Evolutionary conservation across 2,113 vertebrate species (phyloP).

Genomic region (Sylvicapra grimmia): DNA sequence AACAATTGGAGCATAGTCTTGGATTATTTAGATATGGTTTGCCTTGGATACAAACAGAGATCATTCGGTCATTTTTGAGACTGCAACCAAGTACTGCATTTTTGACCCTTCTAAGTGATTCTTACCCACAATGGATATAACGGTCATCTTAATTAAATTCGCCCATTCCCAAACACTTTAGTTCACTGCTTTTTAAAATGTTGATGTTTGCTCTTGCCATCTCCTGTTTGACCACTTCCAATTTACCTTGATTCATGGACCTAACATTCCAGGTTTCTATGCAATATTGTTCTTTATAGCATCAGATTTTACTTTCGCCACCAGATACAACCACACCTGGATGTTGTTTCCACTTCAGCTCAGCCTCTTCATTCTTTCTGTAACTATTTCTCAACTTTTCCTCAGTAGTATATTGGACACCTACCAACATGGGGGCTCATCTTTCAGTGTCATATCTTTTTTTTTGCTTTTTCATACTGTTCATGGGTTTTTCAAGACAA

Average conservation of each 20-base stretch:
- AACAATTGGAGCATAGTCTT: background rate
- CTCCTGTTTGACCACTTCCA: background rate
- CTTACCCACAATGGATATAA: background rate
- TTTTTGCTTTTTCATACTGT: background rate
- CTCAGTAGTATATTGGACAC: background rate
- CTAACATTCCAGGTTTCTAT: background rate
- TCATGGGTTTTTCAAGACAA: background rate
- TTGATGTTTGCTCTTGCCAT: fast-evolving
- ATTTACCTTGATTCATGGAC: background rate
- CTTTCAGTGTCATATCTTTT: background rate
- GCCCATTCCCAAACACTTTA: background rate
- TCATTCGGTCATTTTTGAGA: background rate
- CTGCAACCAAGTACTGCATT: background rate
- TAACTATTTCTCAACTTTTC: background rate
- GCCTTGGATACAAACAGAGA: background rate
- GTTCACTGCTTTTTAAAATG: background rate
- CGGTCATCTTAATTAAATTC: background rate
- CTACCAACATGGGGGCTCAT: background rate
- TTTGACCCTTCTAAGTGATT: background rate
- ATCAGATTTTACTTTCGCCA: background rate
- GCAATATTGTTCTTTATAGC: background rate
- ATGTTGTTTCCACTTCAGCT: background rate
- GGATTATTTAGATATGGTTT: background rate
- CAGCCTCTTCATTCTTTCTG: background rate
- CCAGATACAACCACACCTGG: background rate